Conservation (phyloP, 2,888 invertebrate species). For the Tetragonisca angustula region DNA sequence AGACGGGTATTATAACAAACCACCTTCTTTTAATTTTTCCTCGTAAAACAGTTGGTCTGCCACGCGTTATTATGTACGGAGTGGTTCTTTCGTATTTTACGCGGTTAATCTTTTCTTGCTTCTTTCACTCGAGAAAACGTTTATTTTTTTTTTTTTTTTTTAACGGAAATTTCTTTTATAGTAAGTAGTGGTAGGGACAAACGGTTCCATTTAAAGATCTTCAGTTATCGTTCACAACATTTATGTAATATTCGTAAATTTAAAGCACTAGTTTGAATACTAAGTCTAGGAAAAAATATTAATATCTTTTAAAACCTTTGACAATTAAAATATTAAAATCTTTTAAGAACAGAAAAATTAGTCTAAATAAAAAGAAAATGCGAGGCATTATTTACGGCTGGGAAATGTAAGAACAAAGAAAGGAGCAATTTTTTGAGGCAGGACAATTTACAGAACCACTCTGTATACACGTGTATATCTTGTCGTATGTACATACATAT, state of each 20-base stretch:
- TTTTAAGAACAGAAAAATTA: not conserved
- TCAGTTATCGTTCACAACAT: not conserved
- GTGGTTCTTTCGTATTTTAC: constrained; percentile 41
- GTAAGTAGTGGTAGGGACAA: not conserved
- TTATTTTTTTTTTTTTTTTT: too few relatives aligned
- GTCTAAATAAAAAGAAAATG: not conserved
- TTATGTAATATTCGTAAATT: not conserved
- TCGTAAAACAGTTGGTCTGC: constrained; percentile 78
- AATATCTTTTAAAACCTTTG: not conserved
- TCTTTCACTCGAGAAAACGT: not conserved
- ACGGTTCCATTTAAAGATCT: not conserved
- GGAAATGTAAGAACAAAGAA: not conserved
- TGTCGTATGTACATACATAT: constrained; percentile 57
- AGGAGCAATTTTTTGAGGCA: constrained; percentile 8
- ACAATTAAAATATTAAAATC: not conserved
- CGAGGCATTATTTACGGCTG: not conserved
- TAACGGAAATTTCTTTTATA: not conserved
- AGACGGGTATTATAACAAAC: constrained; percentile 80
- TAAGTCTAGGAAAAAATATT: not conserved
- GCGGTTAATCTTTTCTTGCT: not conserved
- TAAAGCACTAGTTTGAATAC: not conserved
- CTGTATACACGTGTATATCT: constrained; percentile 63
- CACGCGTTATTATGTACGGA: constrained; percentile 73
- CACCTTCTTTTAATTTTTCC: constrained; percentile 75
- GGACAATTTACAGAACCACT: constrained; percentile 56